Evolutionary conservation across 2,113 vertebrate species (phyloP), one percentile per base, ranked within the genome.

Genomic region (Paralichthys olivaceus): DNA sequence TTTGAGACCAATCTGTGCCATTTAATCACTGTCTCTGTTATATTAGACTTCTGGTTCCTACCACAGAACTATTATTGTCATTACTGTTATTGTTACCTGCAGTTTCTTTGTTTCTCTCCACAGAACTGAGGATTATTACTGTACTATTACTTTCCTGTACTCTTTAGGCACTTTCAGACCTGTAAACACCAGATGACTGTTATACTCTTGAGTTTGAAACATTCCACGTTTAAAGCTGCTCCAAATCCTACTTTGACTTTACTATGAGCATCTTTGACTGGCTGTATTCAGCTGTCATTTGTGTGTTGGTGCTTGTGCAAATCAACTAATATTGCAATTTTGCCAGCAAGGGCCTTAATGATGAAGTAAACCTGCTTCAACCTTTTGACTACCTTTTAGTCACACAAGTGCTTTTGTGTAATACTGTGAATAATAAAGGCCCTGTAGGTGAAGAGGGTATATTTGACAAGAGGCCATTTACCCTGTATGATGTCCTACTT

Each of bases 321-420:
- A 77, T 75, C 47, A 43, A 72, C 61, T 77, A 26, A 57, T 54
- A 73, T 51, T 40, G 72, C 56, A 60, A 54, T 61, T 68, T 60
- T 63, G 81, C 81, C 80, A 67, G 72, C 51, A 51, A 73, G 69
- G 69, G 85, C 81, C 91, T 93, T 89, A 85, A 83, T 63, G 70
- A 75, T 72, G 55, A 77, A 76, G 65, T 69, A 25, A 72, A 83
- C 74, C 23, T 61, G 62, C 79, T 86, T 72, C 63, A 61, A 81
- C 43, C 53, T 80, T 23, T 58, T 3, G 14, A 75, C 70, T 72
- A 68, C 66, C 62, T 40, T 84, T 65, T 23, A 54, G 66, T 78
- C 72, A 85, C 75, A 70, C 13, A 81, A 88, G 77, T 83, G 79
- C 79, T 76, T 64, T 79, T 56, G 74, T 70, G 32, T 64, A 26